Evolutionary conservation across 2,113 vertebrate species (phyloP), one percentile per base, ranked within the genome.

Genomic region (Ptyas mucosa): DNA sequence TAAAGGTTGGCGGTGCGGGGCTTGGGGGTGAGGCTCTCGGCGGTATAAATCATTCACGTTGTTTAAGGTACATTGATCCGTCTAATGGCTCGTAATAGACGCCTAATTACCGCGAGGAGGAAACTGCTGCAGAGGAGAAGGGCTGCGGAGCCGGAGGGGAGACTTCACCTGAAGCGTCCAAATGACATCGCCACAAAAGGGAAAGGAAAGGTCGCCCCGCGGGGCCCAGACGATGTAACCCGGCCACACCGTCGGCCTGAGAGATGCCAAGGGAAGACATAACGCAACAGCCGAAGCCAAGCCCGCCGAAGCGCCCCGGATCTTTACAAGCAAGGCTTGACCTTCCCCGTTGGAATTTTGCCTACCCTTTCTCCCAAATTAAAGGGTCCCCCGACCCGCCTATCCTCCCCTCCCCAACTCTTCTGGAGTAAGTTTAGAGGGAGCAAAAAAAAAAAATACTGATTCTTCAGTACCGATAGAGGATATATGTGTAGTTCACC

Each of bases 41-140:
- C 97, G 97, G 97, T 98, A 99, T 99, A 99, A 99, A 99, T 99
- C 99, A 99, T 98, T 98, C 98, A 95, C 98, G 98, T 99, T 99
- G 98, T 99, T 99, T 99, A 99, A 99, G 98, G 98, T 98, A 99
- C 99, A 99, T 99, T 99, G 98, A 99, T 99, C 99, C 99, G 98
- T 99, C 98, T 99, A 99, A 99, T 99, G 98, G 98, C 98, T 98
- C 98, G 98, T 99, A 99, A 99, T 99, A 98, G 98, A 98, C 96
- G 98, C 98, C 98, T 99, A 99, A 99, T 99, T 99, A 98, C 98
- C 98, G 97, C 96, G 96, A 98, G 98, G 98, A 98, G 97, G 97
- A 7, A 24, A 10, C 46, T 9, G 3, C 21, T 20, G 24, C 96
- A 97, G 97, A 97, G 94, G 93, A 95, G 97, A 95, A 97, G 95